Percentiles rank a stretch among this genome's conserved stretches.
Evolutionary conservation across 1,140 invertebrate species (phyloP).

Genomic region (Latrodectus geometricus): DNA sequence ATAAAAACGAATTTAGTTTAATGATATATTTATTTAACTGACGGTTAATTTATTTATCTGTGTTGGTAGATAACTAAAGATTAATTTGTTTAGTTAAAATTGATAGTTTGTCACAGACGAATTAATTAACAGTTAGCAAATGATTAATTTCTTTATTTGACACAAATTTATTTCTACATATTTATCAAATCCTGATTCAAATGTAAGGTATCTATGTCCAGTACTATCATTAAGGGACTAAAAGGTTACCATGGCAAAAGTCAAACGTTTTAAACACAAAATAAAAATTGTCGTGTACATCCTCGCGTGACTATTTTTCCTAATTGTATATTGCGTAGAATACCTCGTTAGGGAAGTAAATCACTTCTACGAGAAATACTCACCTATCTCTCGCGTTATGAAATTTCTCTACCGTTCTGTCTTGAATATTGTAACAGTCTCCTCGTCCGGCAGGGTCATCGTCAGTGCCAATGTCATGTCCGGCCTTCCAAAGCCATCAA

Average conservation of each 20-base stretch:
- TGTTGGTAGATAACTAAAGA: too few species aligned
- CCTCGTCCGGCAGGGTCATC: constrained; percentile 21
- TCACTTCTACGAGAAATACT: neutral
- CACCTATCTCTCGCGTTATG: neutral
- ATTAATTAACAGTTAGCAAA: too few species aligned
- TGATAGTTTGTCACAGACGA: too few species aligned
- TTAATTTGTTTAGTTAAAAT: too few species aligned
- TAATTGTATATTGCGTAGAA: neutral
- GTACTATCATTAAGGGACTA: neutral
- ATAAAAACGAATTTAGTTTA: too few species aligned
- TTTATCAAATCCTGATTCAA: too few species aligned
- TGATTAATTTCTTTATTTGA: too few species aligned
- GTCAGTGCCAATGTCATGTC: constrained; percentile 10
- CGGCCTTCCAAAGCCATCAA: constrained; percentile 44
- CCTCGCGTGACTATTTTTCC: neutral
- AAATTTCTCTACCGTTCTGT: neutral
- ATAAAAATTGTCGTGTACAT: neutral
- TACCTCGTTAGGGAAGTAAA: neutral
- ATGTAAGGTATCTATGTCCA: too few species aligned
- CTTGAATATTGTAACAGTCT: constrained; percentile 9
- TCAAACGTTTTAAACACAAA: neutral
- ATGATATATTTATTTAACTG: too few species aligned
- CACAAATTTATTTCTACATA: too few species aligned
- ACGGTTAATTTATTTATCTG: too few species aligned
- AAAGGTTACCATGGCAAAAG: neutral